Conservation (phyloP, 2,888 invertebrate species). For the Lycia hirtaria region DNA sequence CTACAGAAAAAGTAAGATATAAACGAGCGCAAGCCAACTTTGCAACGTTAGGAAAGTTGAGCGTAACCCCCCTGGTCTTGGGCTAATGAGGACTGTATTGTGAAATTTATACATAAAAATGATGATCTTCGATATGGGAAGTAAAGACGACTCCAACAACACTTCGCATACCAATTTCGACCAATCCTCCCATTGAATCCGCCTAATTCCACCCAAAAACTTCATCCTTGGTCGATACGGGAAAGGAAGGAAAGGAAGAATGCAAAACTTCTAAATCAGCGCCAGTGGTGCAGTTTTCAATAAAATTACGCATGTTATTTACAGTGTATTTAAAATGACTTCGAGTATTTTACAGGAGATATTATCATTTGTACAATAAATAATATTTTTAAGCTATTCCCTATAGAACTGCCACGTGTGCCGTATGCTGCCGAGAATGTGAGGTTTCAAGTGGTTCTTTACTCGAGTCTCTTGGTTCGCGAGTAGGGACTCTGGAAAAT, state of each 20-base stretch:
- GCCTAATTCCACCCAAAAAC: too few species aligned
- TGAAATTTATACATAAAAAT: too few species aligned
- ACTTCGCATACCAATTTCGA: too few species aligned
- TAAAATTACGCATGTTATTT: slow-evolving; percentile 11
- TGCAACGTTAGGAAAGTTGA: too few species aligned
- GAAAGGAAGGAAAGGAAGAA: background rate
- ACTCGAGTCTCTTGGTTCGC: slow-evolving; percentile 86
- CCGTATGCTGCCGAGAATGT: slow-evolving; percentile 87
- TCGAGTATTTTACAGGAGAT: slow-evolving; percentile 52
- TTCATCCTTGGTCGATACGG: too few species aligned
- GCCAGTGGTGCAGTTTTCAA: background rate
- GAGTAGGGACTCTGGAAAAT: slow-evolving; percentile 75
- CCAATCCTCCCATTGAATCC: too few species aligned
- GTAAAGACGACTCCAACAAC: too few species aligned
- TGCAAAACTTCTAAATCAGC: background rate
- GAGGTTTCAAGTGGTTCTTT: slow-evolving; percentile 85
- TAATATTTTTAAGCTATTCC: slow-evolving; percentile 61
- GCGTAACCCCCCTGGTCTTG: too few species aligned
- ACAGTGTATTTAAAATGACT: slow-evolving; percentile 47
- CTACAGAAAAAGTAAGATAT: too few species aligned
- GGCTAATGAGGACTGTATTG: too few species aligned
- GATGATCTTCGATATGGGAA: too few species aligned
- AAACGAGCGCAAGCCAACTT: too few species aligned
- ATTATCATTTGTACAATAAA: slow-evolving; percentile 44
- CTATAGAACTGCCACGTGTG: slow-evolving; percentile 85